Evolutionary conservation across 2,888 invertebrate genomes (phyloP), one percentile per base, ranked within the genome.

Genomic region (Limenitis camilla): DNA sequence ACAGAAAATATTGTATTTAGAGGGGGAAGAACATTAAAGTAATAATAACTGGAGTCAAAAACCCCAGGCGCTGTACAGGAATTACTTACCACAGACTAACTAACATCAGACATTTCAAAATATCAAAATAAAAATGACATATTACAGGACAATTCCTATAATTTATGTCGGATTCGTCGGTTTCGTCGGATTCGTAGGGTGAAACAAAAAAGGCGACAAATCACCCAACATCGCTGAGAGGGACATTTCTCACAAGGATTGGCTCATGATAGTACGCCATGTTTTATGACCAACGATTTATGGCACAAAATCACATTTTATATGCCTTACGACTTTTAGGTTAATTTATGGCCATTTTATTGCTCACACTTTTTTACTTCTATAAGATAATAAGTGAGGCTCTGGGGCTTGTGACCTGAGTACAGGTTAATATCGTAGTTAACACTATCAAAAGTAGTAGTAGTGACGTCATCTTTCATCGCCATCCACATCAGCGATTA

Each of bases 121-220:
- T 45, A 28, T 44, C 50, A 44, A 33, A n/a, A n/a, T 45, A 29
- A 11, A 51, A 35, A 8, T 36, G 46, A 49, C 53, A 56, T 50
- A 56, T 56, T 40, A 47, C 45, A 27, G 44, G 47, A 32, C 41
- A 46, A 49, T 47, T 30, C 40, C 43, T 35, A 50, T 45, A 56
- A 56, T 53, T 56, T 53, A 53, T 56, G 44, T 44, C 40, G 43
- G 36, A 48, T 48, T 53, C 41, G 42, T 46, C 40, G 46, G 33
- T 9, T 49, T n/a, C n/a, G n/a, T n/a, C n/a, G n/a, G n/a, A n/a
- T n/a, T n/a, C n/a, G 49, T 46, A 55, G 56, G 52, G 55, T 47
- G 49, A 52, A 57, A 58, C 53, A 56, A 60, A 62, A 61, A 62
- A 55, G 53, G 52, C 58, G 56, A 62, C 62, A 62, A 62, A 62